Conservation (phyloP, 2,113 vertebrate species). For the Smithornis capensis region DNA sequence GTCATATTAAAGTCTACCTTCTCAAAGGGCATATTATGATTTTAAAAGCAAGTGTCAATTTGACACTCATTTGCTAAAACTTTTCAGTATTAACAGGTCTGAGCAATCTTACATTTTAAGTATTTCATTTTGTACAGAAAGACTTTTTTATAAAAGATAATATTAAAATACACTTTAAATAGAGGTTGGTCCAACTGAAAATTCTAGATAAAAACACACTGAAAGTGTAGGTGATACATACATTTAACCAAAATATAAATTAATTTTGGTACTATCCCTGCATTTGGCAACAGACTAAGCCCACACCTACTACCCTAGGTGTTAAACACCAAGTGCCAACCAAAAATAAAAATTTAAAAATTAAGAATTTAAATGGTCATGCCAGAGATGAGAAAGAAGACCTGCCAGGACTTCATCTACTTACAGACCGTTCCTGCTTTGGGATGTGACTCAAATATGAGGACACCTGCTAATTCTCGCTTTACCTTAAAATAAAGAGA, state of each 20-base stretch:
- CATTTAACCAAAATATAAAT: neutral
- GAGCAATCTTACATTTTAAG: neutral
- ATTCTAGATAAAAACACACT: neutral
- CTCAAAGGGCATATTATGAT: neutral
- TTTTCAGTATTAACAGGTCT: neutral
- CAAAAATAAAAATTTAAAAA: neutral
- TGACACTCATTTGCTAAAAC: neutral
- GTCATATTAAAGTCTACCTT: neutral
- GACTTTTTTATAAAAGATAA: neutral
- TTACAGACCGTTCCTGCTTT: conserved; percentile 97
- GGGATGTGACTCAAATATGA: conserved; percentile 95
- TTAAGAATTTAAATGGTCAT: neutral
- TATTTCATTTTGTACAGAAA: neutral
- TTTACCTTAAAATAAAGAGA: conserved; percentile 7
- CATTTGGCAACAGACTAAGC: neutral
- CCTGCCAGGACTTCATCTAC: conserved; percentile 57
- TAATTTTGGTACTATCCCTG: neutral
- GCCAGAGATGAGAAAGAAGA: neutral
- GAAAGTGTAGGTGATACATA: neutral
- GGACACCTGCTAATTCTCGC: conserved; percentile 88
- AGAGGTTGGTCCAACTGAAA: neutral
- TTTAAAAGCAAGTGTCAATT: conserved; percentile 1
- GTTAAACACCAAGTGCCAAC: neutral
- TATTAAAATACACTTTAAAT: neutral
- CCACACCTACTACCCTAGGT: neutral